A percentile compares a stretch with the other conserved stretches of the same genome.
Evolutionary conservation across 2,888 invertebrate species (phyloP).

Genomic region (Chamaedrilus cognettii): DNA sequence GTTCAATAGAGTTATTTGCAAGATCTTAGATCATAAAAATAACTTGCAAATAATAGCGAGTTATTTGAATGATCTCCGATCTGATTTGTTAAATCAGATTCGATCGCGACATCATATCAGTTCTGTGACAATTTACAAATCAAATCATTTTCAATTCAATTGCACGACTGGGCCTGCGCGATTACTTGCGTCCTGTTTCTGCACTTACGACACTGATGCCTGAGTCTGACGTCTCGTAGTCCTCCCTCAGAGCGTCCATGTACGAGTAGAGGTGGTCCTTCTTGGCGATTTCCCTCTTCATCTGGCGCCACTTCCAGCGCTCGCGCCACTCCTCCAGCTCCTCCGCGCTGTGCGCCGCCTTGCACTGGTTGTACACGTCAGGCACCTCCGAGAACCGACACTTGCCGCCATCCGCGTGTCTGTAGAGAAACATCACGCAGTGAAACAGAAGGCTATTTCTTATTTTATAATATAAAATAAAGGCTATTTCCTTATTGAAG

Average conservation of each 20-base stretch:
- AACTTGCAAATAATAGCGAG: too few species aligned
- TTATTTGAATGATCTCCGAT: too few species aligned
- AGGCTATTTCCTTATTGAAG: too few species aligned
- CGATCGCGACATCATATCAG: too few species aligned
- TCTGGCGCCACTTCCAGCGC: constrained; percentile 51
- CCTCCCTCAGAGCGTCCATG: constrained; percentile 50
- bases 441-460: too few species aligned
- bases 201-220: constrained; percentile 46
- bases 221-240: constrained; percentile 43
- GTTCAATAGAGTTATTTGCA: too few species aligned
- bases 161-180: too few species aligned
- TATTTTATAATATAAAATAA: constrained; percentile 38
- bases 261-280: constrained; percentile 52
- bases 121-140: too few species aligned
- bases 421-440: too few species aligned
- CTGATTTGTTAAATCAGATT: too few species aligned
- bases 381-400: constrained; percentile 49
- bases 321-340: constrained; percentile 58
- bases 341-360: constrained; percentile 51
- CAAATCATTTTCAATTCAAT: too few species aligned
- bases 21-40: too few species aligned
- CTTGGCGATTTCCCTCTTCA: constrained; percentile 53
- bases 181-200: constrained; percentile 54
- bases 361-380: constrained; percentile 54
- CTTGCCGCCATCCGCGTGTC: constrained; percentile 23